Evolutionary conservation across 2,888 invertebrate genomes (phyloP), one percentile per base, ranked within the genome.

Genomic region (Willowsia nigromaculata): DNA sequence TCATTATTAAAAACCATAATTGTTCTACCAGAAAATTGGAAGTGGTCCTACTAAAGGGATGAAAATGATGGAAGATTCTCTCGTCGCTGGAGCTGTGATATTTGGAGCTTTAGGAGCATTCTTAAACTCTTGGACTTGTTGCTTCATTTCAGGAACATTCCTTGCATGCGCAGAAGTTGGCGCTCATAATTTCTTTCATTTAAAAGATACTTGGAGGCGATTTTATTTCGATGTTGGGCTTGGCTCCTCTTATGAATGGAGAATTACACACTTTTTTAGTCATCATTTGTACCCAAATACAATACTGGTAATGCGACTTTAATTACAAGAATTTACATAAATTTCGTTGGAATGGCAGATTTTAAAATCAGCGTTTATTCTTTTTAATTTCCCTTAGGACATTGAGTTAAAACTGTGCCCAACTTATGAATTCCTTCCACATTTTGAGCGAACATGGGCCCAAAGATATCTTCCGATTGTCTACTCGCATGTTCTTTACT

Each of bases 261-360:
- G 97, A 89, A 95, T 97, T 59, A 96, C 96, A 0, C 97, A 97
- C 93, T 96, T 95, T 0, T 93, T 97, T 62, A 97, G 97, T 43
- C 97, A 97, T 93, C 97, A 97, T 93, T 94, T 96, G 9, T 97
- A 96, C 93, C 95, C 97, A 0, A 97, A 97, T 93, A 96, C 97
- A 0, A 94, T 96, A 2, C 95, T 96, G 93, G 97, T 97, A 94
- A 94, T 15, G 15, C n/a, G 18, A n/a, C n/a, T n/a, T n/a, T n/a
- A n/a, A n/a, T n/a, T n/a, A n/a, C n/a, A n/a, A n/a, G n/a, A n/a
- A n/a, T n/a, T n/a, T n/a, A n/a, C n/a, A n/a, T n/a, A n/a, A n/a
- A n/a, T n/a, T n/a, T n/a, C n/a, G n/a, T n/a, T n/a, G n/a, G n/a
- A n/a, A n/a, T n/a, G n/a, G n/a, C n/a, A n/a, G n/a, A n/a, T n/a